Evolutionary conservation across 2,888 invertebrate species (phyloP).

Genomic region (Cynaeus angustus): DNA sequence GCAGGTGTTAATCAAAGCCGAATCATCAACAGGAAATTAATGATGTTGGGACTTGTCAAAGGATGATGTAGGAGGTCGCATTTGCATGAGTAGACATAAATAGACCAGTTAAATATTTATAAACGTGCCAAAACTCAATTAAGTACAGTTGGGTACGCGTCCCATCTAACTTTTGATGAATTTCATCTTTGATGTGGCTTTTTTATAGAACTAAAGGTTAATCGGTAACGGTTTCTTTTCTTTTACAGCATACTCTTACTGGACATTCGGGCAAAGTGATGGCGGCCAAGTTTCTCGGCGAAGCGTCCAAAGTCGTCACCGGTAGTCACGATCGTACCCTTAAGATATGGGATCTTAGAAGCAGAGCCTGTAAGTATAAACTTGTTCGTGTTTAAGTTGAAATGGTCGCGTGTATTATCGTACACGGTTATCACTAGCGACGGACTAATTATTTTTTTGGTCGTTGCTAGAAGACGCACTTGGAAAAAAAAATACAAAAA

Average conservation of each 20-base stretch:
- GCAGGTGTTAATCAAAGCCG: constrained; percentile 28
- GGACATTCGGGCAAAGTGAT: constrained; percentile 98
- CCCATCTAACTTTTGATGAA: constrained; percentile 9
- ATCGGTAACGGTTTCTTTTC: neutral
- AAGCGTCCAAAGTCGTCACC: constrained; percentile 93
- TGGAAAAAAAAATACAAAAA: neutral
- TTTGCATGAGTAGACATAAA: constrained; percentile 30
- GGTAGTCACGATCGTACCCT: constrained; percentile 98
- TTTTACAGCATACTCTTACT: constrained; percentile 87
- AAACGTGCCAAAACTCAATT: constrained; percentile 23
- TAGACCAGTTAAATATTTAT: constrained; percentile 34
- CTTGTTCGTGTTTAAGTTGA: constrained; percentile 33
- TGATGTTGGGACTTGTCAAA: constrained; percentile 29
- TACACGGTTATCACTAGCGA: constrained; percentile 26
- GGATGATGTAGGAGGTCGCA: constrained; percentile 31
- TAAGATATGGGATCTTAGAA: constrained; percentile 98
- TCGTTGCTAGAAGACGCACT: neutral
- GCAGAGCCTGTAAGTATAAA: constrained; percentile 85
- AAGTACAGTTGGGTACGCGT: constrained; percentile 18
- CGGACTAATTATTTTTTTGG: constrained; percentile 20
- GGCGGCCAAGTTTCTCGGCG: constrained; percentile 96
- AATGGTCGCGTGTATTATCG: constrained; percentile 44
- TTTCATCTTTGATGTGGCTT: neutral
- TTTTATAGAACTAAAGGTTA: no score
- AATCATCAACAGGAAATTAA: constrained; percentile 33